Percentiles rank a stretch among this genome's conserved stretches.
Conservation (phyloP, 1,140 invertebrate genomes). For the Drosophila watanabei region DNA sequence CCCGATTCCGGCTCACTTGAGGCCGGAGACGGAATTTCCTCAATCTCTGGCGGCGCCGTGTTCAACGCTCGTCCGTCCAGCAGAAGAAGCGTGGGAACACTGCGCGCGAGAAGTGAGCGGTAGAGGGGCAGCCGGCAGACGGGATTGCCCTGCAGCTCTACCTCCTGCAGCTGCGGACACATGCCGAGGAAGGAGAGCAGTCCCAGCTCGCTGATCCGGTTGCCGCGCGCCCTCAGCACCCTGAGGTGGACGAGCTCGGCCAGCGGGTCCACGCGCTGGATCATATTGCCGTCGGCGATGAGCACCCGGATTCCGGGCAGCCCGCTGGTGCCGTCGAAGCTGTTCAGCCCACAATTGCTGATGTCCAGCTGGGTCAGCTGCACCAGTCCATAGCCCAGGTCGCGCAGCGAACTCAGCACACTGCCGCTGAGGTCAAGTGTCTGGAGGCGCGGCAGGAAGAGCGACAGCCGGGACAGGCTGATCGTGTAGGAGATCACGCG, state of each 20-base stretch:
- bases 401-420: constrained; percentile 88
- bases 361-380: constrained; percentile 88
- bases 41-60: not conserved
- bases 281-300: constrained; percentile 88
- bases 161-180: constrained; percentile 83
- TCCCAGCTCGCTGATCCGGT: constrained; percentile 85
- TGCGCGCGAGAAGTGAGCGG: constrained; percentile 76
- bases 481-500: constrained; percentile 88
- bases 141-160: constrained; percentile 85
- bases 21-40: constrained; percentile 56
- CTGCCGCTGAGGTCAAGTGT: constrained; percentile 89
- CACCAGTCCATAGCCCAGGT: constrained; percentile 89
- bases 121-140: constrained; percentile 82
- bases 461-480: constrained; percentile 87
- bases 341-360: constrained; percentile 88
- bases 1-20: constrained; percentile 65
- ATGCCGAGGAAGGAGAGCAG: constrained; percentile 85
- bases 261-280: constrained; percentile 87
- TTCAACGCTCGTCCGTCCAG: constrained; percentile 83
- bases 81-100: constrained; percentile 82
- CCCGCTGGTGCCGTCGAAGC: constrained; percentile 89
- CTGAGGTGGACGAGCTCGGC: constrained; percentile 79
- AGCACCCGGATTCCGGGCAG: constrained; percentile 88
- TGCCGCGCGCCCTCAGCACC: constrained; percentile 70
- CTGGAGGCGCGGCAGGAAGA: constrained; percentile 88